phyloP scores from a whole-genome alignment of 2,888 invertebrate genomes.

The Napeogenes inachia region DNA sequence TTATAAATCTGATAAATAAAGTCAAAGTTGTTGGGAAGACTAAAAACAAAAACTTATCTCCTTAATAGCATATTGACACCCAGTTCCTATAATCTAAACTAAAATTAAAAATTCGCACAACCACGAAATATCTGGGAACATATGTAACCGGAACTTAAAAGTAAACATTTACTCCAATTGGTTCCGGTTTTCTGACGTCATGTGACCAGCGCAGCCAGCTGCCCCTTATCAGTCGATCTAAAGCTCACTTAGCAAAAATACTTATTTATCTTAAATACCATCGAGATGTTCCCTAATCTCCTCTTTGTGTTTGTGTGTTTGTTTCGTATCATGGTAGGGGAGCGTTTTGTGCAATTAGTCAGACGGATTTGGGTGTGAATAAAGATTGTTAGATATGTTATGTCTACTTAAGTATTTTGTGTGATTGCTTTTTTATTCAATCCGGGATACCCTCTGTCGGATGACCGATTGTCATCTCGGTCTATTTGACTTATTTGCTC shows the following conservation, averaged over 20 bases:
- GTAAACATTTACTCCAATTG: conserved; percentile 1
- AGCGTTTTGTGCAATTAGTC: conserved; percentile 71
- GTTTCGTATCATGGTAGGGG: conserved; percentile 59
- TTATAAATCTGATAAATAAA: too few relatives aligned
- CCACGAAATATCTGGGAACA: neutral
- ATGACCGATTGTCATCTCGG: neutral
- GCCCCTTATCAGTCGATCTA: conserved; percentile 68
- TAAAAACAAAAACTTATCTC: too few relatives aligned
- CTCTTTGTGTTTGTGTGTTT: conserved; percentile 65
- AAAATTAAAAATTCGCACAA: neutral
- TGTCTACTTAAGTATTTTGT: conserved; percentile 39
- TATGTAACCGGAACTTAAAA: neutral
- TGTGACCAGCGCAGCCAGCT: conserved; percentile 47
- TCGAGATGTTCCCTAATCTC: conserved; percentile 73
- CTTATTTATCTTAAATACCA: conserved; percentile 72
- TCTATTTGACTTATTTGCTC: neutral
- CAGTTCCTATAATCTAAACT: too few relatives aligned
- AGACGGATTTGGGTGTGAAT: conserved; percentile 61
- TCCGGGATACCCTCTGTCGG: neutral
- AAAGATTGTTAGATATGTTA: conserved; percentile 42
- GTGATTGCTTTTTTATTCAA: conserved; percentile 42
- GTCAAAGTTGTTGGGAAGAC: too few relatives aligned
- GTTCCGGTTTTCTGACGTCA: conserved; percentile 9
- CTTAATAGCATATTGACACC: too few relatives aligned
- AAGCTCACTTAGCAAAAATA: conserved; percentile 73